Base-by-base conservation (phyloP, 1,140 invertebrate species). In the Yoshiicerus persimilis region DNA sequence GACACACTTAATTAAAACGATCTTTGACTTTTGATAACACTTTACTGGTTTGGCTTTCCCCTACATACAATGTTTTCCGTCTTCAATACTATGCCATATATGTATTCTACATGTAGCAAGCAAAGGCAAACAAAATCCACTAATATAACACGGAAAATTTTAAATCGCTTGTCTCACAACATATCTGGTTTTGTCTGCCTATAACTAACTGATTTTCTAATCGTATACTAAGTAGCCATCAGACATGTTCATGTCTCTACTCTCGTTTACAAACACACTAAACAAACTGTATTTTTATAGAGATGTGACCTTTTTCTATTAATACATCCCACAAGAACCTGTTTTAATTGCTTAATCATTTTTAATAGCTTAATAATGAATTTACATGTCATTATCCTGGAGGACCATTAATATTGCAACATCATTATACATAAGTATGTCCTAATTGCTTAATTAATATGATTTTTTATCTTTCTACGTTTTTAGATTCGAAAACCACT, bases 21-120 rank as follows among this genome's bases (percentile, higher is more conserved):
- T 80, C 75, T 80, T 80, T 80, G 75, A 38, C 75, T 80, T 80
- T 38, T 80, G 75, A 80, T 80, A 80, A 80, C 30, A n/a, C n/a
- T n/a, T n/a, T n/a, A n/a, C 75, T 30, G 10, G 11, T 4, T 56
- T 56, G 47, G 16, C 16, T 56, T 16, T 56, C 47, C 16, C 47
- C 47, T 56, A n/a, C 47, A 56, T 56, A 56, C 47, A 56, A 56
- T 56, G 47, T 56, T 56, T 47, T 16, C n/a, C 47, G 2, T n/a
- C n/a, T n/a, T n/a, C n/a, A n/a, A n/a, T n/a, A n/a, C n/a, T n/a
- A n/a, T n/a, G n/a, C n/a, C n/a, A n/a, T n/a, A n/a, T n/a, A n/a
- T n/a, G n/a, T n/a, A n/a, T n/a, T 56, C 13, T 47, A 47, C 13
- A 1, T 56, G 9, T 41, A 41, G n/a, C n/a, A n/a, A n/a, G n/a